Percentiles rank a stretch among this genome's conserved stretches.
Conservation (phyloP, 64 coral and sea anemone species). For the Actinia equina region DNA sequence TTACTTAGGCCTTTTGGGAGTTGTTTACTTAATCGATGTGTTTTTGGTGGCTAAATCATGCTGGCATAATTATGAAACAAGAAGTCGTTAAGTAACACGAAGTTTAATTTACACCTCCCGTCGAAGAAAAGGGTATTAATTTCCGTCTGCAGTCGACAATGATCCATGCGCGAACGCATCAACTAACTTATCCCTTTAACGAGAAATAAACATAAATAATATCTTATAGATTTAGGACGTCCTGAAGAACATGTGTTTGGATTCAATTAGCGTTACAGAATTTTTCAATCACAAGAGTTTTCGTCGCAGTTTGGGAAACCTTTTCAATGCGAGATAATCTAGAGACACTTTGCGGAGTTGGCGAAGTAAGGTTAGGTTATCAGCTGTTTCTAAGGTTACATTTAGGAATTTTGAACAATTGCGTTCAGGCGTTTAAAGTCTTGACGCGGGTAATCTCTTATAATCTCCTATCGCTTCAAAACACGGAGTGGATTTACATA, state of each 20-base stretch:
- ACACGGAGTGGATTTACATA: not conserved
- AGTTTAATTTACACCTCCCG: not conserved
- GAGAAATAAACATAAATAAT: constrained; percentile 6
- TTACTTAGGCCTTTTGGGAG: not conserved
- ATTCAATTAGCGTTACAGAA: constrained; percentile 1
- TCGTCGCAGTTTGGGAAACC: not conserved
- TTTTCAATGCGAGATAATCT: not conserved
- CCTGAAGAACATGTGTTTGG: not conserved
- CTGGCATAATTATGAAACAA: not conserved
- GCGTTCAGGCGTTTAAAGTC: not conserved
- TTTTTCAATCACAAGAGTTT: not conserved
- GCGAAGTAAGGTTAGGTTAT: not conserved
- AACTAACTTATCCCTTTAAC: not conserved
- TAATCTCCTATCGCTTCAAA: constrained; percentile 17
- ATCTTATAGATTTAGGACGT: not conserved
- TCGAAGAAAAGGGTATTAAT: not conserved
- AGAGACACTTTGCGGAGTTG: not conserved
- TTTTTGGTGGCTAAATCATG: not conserved
- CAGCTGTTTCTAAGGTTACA: not conserved
- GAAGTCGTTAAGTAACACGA: not conserved
- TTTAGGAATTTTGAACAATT: not conserved
- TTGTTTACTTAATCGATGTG: constrained; percentile 17
- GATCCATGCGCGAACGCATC: not conserved
- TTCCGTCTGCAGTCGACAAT: not conserved
- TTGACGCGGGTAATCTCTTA: not conserved